Evolutionary conservation across 2,888 invertebrate genomes (phyloP).

Genomic region (Metopia argyrocephala): DNA sequence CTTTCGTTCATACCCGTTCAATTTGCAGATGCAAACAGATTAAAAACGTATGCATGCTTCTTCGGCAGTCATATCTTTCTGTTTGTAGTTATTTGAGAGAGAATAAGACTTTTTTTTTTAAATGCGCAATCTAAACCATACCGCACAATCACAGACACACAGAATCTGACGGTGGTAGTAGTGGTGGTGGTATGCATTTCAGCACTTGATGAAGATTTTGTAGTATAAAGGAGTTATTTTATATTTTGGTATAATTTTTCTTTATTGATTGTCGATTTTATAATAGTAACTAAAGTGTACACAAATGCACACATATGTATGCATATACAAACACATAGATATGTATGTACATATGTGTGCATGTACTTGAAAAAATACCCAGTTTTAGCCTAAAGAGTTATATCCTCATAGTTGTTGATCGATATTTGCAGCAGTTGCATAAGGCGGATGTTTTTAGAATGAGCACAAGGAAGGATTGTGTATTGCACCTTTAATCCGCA

Average conservation of each 20-base stretch:
- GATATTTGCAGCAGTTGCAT: slow-evolving; percentile 74
- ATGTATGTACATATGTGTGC: slow-evolving; percentile 34
- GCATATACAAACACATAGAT: slow-evolving; percentile 66
- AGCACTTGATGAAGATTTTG: slow-evolving; percentile 52
- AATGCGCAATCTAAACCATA: neutral
- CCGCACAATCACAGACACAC: neutral
- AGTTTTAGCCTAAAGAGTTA: slow-evolving; percentile 70
- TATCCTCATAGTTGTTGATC: slow-evolving; percentile 70
- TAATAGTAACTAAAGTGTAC: neutral
- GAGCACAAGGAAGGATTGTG: slow-evolving; percentile 62
- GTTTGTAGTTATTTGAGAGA: slow-evolving; percentile 21
- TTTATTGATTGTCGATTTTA: slow-evolving; percentile 47
- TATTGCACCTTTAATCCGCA: slow-evolving; percentile 75
- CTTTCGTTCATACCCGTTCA: slow-evolving; percentile 74
- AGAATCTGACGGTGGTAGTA: neutral
- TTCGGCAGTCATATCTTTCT: slow-evolving; percentile 66
- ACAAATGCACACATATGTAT: slow-evolving; percentile 23
- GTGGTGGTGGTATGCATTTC: slow-evolving; percentile 24
- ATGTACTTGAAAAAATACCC: slow-evolving; percentile 66
- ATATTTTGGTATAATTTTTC: slow-evolving; percentile 16
- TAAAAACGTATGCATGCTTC: slow-evolving; percentile 71
- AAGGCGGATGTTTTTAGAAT: slow-evolving; percentile 75
- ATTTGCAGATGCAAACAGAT: slow-evolving; percentile 75
- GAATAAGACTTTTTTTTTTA: neutral
- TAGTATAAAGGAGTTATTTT: slow-evolving; percentile 55